phyloP scores from a whole-genome alignment of 2,888 invertebrate genomes.

The Ectobius pallidus region DNA sequence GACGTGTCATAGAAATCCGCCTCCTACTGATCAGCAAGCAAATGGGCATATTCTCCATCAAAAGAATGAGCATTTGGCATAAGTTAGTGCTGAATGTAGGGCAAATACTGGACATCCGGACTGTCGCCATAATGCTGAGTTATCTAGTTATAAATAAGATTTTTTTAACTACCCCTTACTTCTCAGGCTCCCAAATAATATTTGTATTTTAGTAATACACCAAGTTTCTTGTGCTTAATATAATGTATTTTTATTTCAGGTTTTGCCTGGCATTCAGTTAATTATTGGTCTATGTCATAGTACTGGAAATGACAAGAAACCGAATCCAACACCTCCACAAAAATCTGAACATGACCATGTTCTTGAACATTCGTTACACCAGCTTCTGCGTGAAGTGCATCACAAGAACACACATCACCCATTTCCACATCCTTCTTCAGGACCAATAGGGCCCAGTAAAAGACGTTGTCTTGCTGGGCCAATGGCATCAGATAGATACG shows the following conservation, averaged over 20 bases:
- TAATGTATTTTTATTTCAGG: constrained; percentile 57
- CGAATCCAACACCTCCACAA: constrained; percentile 55
- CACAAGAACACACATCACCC: constrained; percentile 92
- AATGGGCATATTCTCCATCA: no score
- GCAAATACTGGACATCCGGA: no score
- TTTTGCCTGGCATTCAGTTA: constrained; percentile 90
- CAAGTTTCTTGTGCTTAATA: no score
- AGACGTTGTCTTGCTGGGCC: constrained; percentile 90
- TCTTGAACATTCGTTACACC: constrained; percentile 95
- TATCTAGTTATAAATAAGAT: no score
- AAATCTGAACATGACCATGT: constrained; percentile 89
- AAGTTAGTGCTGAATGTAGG: no score
- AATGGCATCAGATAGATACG: constrained; percentile 85
- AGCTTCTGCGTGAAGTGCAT: constrained; percentile 89
- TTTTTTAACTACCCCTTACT: no score
- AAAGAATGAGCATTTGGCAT: no score
- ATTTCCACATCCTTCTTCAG: constrained; percentile 94
- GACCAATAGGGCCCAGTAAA: constrained; percentile 91
- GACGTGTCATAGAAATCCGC: no score
- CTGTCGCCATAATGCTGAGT: no score
- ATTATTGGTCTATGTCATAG: constrained; percentile 92
- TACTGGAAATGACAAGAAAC: constrained; percentile 64
- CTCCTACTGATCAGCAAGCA: no score
- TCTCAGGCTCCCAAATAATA: no score
- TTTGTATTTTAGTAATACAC: no score